These are phyloP conservation scores for Oryzias curvinotus DNA, from an alignment of 2,113 vertebrate species.

Conservation along the genomic window DNA sequence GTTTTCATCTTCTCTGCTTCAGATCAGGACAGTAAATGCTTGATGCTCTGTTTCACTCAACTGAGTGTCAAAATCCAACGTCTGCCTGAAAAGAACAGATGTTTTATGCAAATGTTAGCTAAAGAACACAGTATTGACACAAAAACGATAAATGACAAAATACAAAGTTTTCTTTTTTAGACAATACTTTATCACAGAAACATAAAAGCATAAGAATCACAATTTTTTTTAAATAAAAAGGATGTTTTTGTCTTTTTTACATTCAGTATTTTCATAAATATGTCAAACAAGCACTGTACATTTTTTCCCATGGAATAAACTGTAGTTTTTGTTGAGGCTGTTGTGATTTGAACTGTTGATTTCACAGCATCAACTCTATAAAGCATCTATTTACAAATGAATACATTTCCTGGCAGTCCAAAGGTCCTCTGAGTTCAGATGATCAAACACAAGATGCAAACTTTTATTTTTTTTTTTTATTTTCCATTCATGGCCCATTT, in stretches of 20 bases:
- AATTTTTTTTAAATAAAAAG: background rate
- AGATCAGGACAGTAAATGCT: no score
- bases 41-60: no score
- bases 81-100: background rate
- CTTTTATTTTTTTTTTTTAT: background rate
- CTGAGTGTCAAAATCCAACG: no score
- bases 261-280: slow-evolving; percentile 24
- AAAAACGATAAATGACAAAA: slow-evolving; percentile 5
- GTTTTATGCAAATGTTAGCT: background rate
- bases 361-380: slow-evolving; percentile 12
- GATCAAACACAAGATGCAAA: background rate
- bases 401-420: slow-evolving; percentile 8
- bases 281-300: slow-evolving; percentile 34
- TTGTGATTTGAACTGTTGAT: slow-evolving; percentile 21
- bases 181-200: slow-evolving; percentile 40
- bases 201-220: slow-evolving; percentile 27
- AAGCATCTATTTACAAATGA: slow-evolving; percentile 53
- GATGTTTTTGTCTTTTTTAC: slow-evolving; percentile 11
- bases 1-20: no score
- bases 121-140: slow-evolving; percentile 1
- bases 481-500: background rate
- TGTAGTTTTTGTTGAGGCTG: slow-evolving; percentile 33
- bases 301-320: slow-evolving; percentile 26
- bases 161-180: slow-evolving; percentile 7
- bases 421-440: background rate